Percentiles rank a stretch among this genome's conserved stretches.
Conservation (phyloP, 2,888 invertebrate species). For the Himalopsyche tibetana region DNA sequence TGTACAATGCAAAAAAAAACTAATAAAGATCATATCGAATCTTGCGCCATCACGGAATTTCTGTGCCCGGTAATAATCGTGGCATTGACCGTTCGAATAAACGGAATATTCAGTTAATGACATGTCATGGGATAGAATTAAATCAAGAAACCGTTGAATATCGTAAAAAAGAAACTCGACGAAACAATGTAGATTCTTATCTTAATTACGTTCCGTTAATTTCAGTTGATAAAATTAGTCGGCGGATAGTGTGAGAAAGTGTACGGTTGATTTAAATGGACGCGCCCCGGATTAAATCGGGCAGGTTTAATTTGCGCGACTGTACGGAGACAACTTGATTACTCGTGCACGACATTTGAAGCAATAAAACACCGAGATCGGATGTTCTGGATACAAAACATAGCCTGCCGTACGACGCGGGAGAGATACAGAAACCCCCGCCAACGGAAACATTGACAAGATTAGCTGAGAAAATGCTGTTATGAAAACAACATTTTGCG, state of each 20-base stretch:
- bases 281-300: slow-evolving; percentile 46
- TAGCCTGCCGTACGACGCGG: neutral
- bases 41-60: too few relatives aligned
- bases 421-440: neutral
- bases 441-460: slow-evolving; percentile 11
- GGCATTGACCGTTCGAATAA: neutral
- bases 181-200: neutral
- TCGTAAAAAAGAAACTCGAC: neutral
- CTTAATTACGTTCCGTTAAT: slow-evolving; percentile 56
- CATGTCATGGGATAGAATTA: neutral
- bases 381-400: slow-evolving; percentile 8
- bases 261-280: slow-evolving; percentile 48
- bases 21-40: too few relatives aligned
- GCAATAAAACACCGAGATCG: slow-evolving; percentile 44
- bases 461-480: slow-evolving; percentile 52
- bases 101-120: neutral
- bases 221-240: slow-evolving; percentile 57
- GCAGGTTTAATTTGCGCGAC: slow-evolving; percentile 53
- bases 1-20: too few relatives aligned
- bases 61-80: neutral
- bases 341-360: slow-evolving; percentile 56
- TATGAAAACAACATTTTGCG: slow-evolving; percentile 42
- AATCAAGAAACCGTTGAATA: neutral
- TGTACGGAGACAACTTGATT: slow-evolving; percentile 59
- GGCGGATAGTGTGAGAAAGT: slow-evolving; percentile 50